Evolutionary conservation across 2,113 vertebrate species (phyloP).

Genomic region (Sturnus vulgaris): DNA sequence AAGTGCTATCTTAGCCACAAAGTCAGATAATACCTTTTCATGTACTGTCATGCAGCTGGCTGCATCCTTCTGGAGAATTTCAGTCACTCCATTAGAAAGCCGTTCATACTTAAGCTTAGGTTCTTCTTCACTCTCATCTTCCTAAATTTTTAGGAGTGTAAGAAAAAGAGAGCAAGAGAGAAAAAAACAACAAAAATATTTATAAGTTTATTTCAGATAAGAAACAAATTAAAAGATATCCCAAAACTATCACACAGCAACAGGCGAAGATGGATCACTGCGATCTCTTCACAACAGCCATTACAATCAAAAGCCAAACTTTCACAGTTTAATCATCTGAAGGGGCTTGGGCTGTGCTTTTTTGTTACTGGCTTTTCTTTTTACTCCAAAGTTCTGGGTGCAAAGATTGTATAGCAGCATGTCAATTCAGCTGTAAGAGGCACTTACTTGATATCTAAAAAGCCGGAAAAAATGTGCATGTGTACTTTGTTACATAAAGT

Average conservation of each 20-base stretch:
- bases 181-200: neutral
- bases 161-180: neutral
- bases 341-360: neutral
- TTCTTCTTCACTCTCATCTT: conserved; percentile 97
- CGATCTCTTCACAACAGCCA: conserved; percentile 18
- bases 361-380: neutral
- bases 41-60: conserved; percentile 98
- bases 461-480: neutral
- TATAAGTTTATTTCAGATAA: neutral
- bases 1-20: neutral
- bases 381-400: neutral
- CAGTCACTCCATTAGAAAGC: conserved; percentile 92
- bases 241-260: neutral
- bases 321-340: neutral
- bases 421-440: neutral
- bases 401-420: neutral
- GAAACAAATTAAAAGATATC: neutral
- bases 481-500: neutral
- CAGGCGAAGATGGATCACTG: neutral
- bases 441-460: neutral
- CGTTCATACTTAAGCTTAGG: conserved; percentile 97
- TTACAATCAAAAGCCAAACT: conserved; percentile 29
- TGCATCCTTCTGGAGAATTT: conserved; percentile 94
- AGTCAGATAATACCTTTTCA: conserved; percentile 85
- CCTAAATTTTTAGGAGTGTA: conserved; percentile 69